phyloP scores from a whole-genome alignment of 2,888 invertebrate species.

The Parnassius smintheus region DNA sequence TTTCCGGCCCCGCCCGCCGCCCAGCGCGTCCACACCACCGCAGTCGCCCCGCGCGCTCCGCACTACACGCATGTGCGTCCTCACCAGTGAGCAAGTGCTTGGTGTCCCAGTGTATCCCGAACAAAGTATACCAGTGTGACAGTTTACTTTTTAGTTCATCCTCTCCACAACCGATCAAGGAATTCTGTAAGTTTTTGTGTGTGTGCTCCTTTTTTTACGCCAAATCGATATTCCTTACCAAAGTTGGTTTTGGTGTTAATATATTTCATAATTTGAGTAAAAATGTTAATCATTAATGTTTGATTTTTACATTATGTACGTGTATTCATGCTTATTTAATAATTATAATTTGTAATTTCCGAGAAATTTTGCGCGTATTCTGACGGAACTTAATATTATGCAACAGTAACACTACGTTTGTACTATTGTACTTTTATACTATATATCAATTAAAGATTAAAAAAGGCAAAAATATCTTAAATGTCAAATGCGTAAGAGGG shows the following conservation, averaged over 20 bases:
- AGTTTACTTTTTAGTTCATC: conserved; percentile 4
- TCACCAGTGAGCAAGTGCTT: conserved; percentile 34
- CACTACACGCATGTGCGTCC: conserved; percentile 43
- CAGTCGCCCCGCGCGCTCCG: conserved; percentile 56
- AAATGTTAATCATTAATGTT: no score
- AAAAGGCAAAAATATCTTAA: no score
- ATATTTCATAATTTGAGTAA: no score
- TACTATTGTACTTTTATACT: no score
- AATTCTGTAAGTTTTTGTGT: conserved; percentile 21
- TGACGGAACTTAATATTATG: no score
- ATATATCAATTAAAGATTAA: no score
- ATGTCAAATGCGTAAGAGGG: no score
- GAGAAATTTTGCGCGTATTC: no score
- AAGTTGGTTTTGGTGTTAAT: not conserved
- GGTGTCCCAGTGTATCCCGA: conserved; percentile 27
- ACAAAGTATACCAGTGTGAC: conserved; percentile 7
- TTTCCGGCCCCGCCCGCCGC: conserved; percentile 27
- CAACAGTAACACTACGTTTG: no score
- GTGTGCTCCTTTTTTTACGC: not conserved
- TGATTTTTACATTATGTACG: no score
- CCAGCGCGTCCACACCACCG: conserved; percentile 29
- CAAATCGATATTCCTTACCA: not conserved
- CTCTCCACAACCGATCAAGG: not conserved
- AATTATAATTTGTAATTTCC: no score
- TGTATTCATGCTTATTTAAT: no score